phyloP scores from a whole-genome alignment of 2,888 invertebrate species.

The Orthosia gothica region DNA sequence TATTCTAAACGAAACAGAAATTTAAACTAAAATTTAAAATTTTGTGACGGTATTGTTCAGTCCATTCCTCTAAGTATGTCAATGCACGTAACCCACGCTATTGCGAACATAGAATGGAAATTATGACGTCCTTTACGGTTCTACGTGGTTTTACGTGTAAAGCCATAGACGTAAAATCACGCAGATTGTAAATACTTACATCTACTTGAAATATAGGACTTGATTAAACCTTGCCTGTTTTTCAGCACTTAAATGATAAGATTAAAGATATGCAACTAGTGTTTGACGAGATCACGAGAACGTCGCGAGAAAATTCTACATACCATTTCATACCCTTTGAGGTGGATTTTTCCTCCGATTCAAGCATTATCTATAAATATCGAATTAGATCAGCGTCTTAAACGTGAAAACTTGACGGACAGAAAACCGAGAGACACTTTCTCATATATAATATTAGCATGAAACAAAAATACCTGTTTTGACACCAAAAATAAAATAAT shows the following conservation, averaged over 20 bases:
- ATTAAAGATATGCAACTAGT: not conserved
- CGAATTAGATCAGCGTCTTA: not conserved
- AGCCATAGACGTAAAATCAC: conserved; percentile 48
- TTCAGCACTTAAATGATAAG: conserved; percentile 41
- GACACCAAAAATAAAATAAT: not conserved
- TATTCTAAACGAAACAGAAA: too few species aligned
- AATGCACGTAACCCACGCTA: not conserved
- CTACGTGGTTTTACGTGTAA: conserved; percentile 9
- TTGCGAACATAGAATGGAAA: conserved; percentile 12
- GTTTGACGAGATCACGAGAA: not conserved
- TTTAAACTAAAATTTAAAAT: too few species aligned
- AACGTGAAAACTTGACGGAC: not conserved
- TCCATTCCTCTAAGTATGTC: not conserved
- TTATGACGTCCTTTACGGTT: conserved; percentile 14
- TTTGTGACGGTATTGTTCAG: not conserved
- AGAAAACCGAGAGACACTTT: not conserved
- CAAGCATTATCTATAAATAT: too few species aligned
- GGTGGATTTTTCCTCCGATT: not conserved
- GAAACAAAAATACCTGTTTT: not conserved
- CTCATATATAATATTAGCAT: too few species aligned
- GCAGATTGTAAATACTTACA: conserved; percentile 33
- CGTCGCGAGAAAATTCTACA: too few species aligned
- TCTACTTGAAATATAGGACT: conserved; percentile 16
- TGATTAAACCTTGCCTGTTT: conserved; percentile 28
- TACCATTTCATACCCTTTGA: not conserved